Evolutionary conservation across 2,797 vertebrate species (phyloP).

Genomic region (Diceros bicornis): DNA sequence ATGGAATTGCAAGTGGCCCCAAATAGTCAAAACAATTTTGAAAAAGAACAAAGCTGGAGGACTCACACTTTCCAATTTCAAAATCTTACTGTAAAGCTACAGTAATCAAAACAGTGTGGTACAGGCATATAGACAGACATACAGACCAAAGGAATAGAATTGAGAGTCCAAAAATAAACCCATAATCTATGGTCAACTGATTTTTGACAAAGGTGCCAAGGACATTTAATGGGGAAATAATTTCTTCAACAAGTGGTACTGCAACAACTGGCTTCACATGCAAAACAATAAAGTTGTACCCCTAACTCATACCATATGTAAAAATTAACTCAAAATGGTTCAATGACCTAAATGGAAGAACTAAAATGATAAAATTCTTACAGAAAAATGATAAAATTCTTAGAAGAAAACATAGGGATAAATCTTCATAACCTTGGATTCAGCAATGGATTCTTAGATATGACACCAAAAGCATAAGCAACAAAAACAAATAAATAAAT

Average conservation of each 20-base stretch:
- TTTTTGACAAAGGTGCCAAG: conserved; percentile 7
- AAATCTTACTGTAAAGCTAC: neutral
- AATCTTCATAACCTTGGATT: neutral
- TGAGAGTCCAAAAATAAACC: neutral
- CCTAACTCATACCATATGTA: neutral
- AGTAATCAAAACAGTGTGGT: neutral
- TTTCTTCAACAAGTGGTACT: neutral
- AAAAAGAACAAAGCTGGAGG: neutral
- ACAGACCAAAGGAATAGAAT: neutral
- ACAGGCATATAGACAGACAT: neutral
- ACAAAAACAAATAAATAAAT: neutral
- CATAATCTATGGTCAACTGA: neutral
- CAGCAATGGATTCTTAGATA: neutral
- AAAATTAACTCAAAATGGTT: conserved; percentile 15
- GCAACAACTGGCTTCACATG: neutral
- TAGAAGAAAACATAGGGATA: neutral
- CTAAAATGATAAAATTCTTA: conserved; percentile 10
- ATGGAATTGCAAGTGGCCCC: neutral
- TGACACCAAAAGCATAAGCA: neutral
- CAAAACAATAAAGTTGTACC: neutral
- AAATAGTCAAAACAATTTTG: neutral
- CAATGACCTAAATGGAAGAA: neutral
- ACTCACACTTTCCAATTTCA: neutral
- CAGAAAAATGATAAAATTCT: too few species aligned
- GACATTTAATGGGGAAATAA: neutral